Percentiles rank a stretch among this genome's conserved stretches.
Conservation (phyloP, 1,140 invertebrate species). For the Thaumetopoea pityocampa region DNA sequence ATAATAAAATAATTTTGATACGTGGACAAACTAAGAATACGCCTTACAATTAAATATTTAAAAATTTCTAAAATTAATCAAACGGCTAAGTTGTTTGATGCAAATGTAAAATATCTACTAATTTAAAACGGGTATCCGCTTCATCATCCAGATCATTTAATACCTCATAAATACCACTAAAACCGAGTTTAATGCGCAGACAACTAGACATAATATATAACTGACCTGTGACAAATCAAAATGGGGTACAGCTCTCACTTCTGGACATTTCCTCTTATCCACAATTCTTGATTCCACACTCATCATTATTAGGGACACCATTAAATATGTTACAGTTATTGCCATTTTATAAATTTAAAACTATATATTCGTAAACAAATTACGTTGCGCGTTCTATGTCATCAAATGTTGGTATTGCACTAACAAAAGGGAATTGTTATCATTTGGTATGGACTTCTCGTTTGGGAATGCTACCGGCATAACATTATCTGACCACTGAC, state of each 20-base stretch:
- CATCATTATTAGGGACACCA: slow-evolving; percentile 28
- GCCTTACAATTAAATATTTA: no score
- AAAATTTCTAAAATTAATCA: no score
- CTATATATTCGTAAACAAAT: slow-evolving; percentile 7
- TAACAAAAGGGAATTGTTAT: slow-evolving; percentile 70
- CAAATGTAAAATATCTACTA: no score
- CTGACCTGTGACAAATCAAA: slow-evolving; percentile 60
- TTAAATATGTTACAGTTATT: slow-evolving; percentile 23
- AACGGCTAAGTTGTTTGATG: no score
- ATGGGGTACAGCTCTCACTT: slow-evolving; percentile 63
- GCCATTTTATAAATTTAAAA: slow-evolving; percentile 23
- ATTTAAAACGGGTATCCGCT: no score
- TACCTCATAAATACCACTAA: no score
- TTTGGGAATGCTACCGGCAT: slow-evolving; percentile 55
- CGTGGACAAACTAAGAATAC: no score
- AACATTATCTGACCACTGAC: slow-evolving; percentile 66
- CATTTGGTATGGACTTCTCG: slow-evolving; percentile 65
- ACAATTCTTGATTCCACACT: slow-evolving; percentile 39
- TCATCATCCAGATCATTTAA: no score
- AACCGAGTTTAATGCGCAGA: no score
- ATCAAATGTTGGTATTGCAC: slow-evolving; percentile 40
- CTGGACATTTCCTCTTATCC: slow-evolving; percentile 62
- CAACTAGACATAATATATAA: slow-evolving; percentile 12
- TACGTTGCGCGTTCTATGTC: slow-evolving; percentile 39
- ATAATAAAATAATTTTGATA: no score